These are phyloP conservation scores for Brachypteracias leptosomus DNA, from an alignment of 2,113 vertebrate species.

Conservation along the genomic window DNA sequence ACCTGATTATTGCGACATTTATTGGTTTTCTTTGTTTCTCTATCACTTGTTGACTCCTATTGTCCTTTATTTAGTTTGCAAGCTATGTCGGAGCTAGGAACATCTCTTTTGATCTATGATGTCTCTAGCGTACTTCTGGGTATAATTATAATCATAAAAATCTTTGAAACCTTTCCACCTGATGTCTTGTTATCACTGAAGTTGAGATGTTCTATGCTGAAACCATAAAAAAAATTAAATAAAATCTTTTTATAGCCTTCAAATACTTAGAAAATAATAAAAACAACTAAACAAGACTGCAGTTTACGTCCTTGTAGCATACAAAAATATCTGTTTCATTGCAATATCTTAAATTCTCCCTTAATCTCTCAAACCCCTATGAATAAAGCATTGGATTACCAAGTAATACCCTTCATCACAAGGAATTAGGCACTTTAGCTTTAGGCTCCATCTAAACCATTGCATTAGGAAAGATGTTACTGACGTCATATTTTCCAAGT, in stretches of 20 bases:
- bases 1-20: not conserved
- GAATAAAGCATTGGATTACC: conserved; percentile 60
- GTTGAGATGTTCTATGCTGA: not conserved
- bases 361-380: conserved; percentile 51
- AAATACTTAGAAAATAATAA: conserved; percentile 6
- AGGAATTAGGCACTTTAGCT: conserved; percentile 54
- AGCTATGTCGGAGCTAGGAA: not conserved
- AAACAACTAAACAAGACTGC: not conserved
- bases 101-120: conserved; percentile 25
- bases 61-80: conserved; percentile 38
- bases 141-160: conserved; percentile 55
- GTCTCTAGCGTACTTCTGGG: conserved; percentile 34
- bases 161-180: conserved; percentile 20
- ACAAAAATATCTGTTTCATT: conserved; percentile 46
- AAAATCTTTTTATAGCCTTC: conserved; percentile 32
- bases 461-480: conserved; percentile 6
- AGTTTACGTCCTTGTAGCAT: not conserved
- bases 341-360: conserved; percentile 31
- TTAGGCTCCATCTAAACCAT: not conserved
- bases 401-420: conserved; percentile 46
- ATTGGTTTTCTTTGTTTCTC: not conserved
- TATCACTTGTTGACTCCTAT: not conserved
- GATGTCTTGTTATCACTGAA: conserved; percentile 14
- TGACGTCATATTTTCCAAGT: conserved; percentile 28
- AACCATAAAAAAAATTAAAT: not conserved